Evolutionary conservation across 2,888 invertebrate species (phyloP), one percentile per base, ranked within the genome.

Genomic region (Lasioglossum pauxillum): DNA sequence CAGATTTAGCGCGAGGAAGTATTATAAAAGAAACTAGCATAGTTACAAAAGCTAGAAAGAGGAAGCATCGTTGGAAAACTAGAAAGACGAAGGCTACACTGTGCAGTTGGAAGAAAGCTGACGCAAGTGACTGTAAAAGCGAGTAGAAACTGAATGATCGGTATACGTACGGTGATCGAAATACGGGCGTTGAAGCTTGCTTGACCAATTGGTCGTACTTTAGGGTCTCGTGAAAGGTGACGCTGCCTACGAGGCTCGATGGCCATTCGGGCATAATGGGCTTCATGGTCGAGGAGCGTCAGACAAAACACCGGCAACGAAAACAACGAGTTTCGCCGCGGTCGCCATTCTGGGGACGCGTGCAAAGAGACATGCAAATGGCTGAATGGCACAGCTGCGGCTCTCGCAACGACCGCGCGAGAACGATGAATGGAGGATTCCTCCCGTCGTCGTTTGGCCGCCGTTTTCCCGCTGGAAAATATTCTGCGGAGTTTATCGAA

Each of bases 341-440:
- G 57, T 41, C 75, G 81, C 75, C 81, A 87, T 83, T 87, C 79
- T 82, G 64, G 35, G 41, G 71, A 78, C 75, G 49, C 75, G 57
- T 67, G 82, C 64, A 77, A 71, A 77, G 79, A 79, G 80, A 79
- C 85, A 82, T 82, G 91, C 83, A 91, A 90, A 90, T 90, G 88
- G 82, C 73, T 74, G 75, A 60, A 72, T 78, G 78, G 49, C 35
- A 76, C 78, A 83, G 69, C 83, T 82, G 85, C 77, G 81, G 75
- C 77, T 46, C 79, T 81, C 69, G 78, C 67, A 78, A 64, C 60
- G 46, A 81, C 72, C 64, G 57, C 60, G 27, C 81, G 80, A 57
- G 57, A 72, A 79, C 77, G 82, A 38, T 27, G 71, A 78, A 77
- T 71, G 73, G 78, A 8, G 78, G 80, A 77, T 88, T 82, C 77